Conservation (phyloP, 2,888 invertebrate species). For the Hyposoter didymator region DNA sequence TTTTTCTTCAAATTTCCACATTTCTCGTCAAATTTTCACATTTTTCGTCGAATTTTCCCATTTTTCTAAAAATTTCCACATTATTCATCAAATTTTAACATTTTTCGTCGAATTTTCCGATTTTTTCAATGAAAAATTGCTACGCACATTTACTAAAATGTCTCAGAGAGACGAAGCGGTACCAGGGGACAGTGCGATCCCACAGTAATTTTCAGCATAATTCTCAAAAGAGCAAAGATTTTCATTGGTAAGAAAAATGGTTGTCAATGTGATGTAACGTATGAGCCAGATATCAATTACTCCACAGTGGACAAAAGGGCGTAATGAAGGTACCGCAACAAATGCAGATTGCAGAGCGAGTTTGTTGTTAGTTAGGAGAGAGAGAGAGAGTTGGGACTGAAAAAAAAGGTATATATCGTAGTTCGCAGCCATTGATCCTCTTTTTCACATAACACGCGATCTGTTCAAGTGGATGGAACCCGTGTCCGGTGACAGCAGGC, state of each 20-base stretch:
- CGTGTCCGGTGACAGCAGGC: slow-evolving; percentile 83
- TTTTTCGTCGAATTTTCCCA: too few species aligned
- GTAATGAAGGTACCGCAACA: neutral
- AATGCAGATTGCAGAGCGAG: neutral
- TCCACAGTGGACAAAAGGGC: neutral
- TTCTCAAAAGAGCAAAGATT: neutral
- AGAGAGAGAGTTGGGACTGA: neutral
- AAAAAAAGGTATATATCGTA: slow-evolving; percentile 69
- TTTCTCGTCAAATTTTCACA: too few species aligned
- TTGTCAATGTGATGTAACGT: neutral
- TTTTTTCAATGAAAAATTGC: too few species aligned
- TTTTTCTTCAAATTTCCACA: too few species aligned
- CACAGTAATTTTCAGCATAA: too few species aligned
- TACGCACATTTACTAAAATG: too few species aligned
- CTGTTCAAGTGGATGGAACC: slow-evolving; percentile 82
- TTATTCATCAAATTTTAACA: too few species aligned
- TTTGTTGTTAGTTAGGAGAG: neutral
- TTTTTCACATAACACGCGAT: slow-evolving; percentile 82
- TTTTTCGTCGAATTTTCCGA: too few species aligned
- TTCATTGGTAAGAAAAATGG: neutral
- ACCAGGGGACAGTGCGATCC: too few species aligned
- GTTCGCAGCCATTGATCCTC: slow-evolving; percentile 83
- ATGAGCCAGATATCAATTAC: neutral
- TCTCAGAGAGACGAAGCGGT: too few species aligned
- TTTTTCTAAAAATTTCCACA: too few species aligned